phyloP scores from a whole-genome alignment of 2,113 vertebrate species.

The Chunga burmeisteri region DNA sequence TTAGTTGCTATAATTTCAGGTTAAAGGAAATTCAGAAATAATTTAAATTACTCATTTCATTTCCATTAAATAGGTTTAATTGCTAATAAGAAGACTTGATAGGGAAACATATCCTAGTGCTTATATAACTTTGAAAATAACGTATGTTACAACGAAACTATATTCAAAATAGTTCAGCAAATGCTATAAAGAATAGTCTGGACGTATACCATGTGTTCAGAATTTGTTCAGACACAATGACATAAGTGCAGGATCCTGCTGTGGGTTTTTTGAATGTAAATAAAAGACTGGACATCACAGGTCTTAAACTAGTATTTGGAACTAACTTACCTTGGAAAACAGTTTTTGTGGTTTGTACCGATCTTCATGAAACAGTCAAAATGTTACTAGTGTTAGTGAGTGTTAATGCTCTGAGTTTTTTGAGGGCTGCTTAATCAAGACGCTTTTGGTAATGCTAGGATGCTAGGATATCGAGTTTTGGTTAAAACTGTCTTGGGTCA shows the following conservation, averaged over 20 bases:
- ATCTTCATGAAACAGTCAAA: background rate
- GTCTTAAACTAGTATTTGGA: background rate
- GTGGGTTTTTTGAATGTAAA: background rate
- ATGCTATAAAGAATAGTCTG: background rate
- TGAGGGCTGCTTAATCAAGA: background rate
- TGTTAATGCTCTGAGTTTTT: background rate
- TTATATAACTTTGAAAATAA: background rate
- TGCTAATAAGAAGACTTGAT: background rate
- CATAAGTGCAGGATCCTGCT: background rate
- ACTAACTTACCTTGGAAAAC: background rate
- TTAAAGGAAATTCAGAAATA: background rate
- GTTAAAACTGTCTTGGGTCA: background rate
- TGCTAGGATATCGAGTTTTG: background rate
- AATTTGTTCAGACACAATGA: background rate
- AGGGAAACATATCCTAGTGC: background rate
- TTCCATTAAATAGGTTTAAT: background rate
- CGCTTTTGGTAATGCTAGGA: background rate
- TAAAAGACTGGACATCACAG: background rate
- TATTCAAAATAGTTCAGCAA: background rate
- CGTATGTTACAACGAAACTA: background rate
- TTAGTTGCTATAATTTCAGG: slow-evolving; percentile 24
- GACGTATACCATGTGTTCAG: background rate
- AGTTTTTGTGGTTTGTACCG: background rate
- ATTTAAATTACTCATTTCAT: background rate
- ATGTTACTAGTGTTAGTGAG: background rate